phyloP scores from a whole-genome alignment of 2,113 vertebrate species.

The Myodes glareolus region DNA sequence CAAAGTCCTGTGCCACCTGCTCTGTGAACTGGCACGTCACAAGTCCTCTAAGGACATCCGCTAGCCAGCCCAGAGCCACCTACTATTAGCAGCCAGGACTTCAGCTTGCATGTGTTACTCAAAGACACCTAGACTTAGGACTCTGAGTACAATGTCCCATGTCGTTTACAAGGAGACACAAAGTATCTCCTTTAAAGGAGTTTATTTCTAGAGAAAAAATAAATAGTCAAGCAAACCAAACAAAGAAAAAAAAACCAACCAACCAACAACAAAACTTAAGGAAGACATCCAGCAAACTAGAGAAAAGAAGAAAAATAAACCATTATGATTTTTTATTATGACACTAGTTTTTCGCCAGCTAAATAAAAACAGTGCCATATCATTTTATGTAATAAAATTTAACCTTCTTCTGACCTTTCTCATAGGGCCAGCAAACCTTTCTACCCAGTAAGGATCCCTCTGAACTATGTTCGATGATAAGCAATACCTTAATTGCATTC shows the following conservation, averaged over 20 bases:
- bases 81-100: background rate
- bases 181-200: conserved; percentile 42
- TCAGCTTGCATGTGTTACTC: background rate
- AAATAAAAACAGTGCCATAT: conserved; percentile 85
- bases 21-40: background rate
- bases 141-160: background rate
- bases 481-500: conserved; percentile 92
- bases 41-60: background rate
- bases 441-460: conserved; percentile 89
- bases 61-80: background rate
- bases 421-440: conserved; percentile 89
- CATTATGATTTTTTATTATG: conserved; percentile 82
- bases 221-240: background rate
- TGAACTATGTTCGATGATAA: conserved; percentile 90
- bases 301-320: conserved; percentile 41
- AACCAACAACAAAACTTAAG: conserved; percentile 52
- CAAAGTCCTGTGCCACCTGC: background rate
- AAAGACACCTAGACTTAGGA: conserved; percentile 22
- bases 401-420: conserved; percentile 90
- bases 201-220: background rate
- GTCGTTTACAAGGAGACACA: background rate
- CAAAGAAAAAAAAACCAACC: conserved; percentile 41
- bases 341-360: conserved; percentile 82
- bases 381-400: conserved; percentile 85
- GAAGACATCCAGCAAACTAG: conserved; percentile 67